Percentiles rank a stretch among this genome's conserved stretches.
phyloP scores from a whole-genome alignment of 2,113 vertebrate species.

The Penelope pileata region DNA sequence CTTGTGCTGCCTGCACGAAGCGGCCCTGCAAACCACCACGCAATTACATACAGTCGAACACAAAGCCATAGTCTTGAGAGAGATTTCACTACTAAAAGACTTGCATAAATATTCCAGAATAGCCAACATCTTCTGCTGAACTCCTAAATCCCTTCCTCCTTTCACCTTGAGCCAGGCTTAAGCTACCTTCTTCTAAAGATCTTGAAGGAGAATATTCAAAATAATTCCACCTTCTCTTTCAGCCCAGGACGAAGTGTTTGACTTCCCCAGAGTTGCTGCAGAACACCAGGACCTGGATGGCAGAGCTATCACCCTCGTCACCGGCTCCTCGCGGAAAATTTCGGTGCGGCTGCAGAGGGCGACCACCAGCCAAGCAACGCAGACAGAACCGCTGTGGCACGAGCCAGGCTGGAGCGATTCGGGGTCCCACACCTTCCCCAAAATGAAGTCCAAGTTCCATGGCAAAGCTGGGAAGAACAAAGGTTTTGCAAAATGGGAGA shows the following conservation, averaged over 20 bases:
- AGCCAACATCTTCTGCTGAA: not conserved
- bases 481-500: constrained; percentile 93
- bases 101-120: not conserved
- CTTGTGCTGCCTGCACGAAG: not conserved
- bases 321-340: constrained; percentile 91
- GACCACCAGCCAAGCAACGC: constrained; percentile 93
- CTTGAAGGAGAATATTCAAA: not conserved
- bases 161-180: not conserved
- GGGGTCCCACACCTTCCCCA: constrained; percentile 95
- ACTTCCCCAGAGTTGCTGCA: constrained; percentile 83
- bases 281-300: constrained; percentile 78
- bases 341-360: constrained; percentile 91
- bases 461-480: constrained; percentile 87
- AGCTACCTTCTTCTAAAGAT: not conserved
- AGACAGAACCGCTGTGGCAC: constrained; percentile 92
- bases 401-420: constrained; percentile 87
- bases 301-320: constrained; percentile 92
- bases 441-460: constrained; percentile 91
- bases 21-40: not conserved
- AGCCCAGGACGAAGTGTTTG: constrained; percentile 94
- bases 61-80: not conserved
- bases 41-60: not conserved
- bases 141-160: not conserved
- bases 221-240: constrained; percentile 26
- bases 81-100: not conserved